Percentiles rank a stretch among this genome's conserved stretches.
These are phyloP conservation scores for Drosophila virilis DNA, from an alignment of 1,140 invertebrate species.

Conservation along the genomic window DNA sequence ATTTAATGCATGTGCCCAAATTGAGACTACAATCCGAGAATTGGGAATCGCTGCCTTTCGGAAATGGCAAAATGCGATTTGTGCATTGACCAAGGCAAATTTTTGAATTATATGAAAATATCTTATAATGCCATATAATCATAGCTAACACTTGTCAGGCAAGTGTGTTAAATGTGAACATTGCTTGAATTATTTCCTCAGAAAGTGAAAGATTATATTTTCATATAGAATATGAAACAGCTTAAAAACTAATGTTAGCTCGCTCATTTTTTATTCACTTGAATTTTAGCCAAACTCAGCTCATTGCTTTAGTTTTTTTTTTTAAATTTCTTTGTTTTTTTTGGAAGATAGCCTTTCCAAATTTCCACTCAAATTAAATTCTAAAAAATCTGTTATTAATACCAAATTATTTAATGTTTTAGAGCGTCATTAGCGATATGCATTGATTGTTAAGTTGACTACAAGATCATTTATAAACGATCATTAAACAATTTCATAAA, in stretches of 20 bases:
- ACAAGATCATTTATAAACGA: conserved; percentile 10
- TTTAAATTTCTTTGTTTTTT: too few species aligned
- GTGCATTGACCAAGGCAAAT: conserved; percentile 8
- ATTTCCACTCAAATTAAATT: too few species aligned
- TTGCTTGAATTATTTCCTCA: too few species aligned
- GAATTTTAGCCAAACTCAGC: too few species aligned
- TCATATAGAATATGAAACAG: too few species aligned
- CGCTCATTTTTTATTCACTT: too few species aligned
- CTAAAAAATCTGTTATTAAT: neutral
- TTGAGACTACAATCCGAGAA: conserved; percentile 1
- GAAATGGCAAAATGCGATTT: conserved; percentile 20
- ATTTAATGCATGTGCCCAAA: conserved; percentile 43
- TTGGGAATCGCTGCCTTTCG: conserved; percentile 24
- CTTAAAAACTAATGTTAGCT: too few species aligned
- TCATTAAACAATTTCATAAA: conserved; percentile 3
- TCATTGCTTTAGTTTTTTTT: too few species aligned
- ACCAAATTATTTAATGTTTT: neutral
- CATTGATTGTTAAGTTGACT: neutral
- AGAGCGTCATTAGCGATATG: neutral
- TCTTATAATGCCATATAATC: too few species aligned
- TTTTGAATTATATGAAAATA: neutral
- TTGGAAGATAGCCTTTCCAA: too few species aligned
- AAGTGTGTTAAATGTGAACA: neutral
- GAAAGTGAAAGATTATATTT: too few species aligned
- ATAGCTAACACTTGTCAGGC: too few species aligned